phyloP scores from a whole-genome alignment of 2,888 invertebrate genomes.

The Chloroclysta siterata region DNA sequence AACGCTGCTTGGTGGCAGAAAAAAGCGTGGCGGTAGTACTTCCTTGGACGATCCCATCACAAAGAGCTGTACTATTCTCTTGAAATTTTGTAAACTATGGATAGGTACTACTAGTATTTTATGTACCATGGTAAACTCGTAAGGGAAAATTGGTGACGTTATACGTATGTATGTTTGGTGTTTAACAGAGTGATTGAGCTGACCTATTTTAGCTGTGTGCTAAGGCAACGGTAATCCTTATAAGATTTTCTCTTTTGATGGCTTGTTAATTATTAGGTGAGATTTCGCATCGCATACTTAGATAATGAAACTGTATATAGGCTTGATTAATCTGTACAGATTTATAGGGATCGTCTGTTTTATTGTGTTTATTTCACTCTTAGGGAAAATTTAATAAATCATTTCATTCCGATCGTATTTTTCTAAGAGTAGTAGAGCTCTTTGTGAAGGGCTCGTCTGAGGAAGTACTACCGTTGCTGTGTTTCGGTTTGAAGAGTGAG shows the following conservation, averaged over 20 bases:
- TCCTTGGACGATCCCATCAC: too few relatives aligned
- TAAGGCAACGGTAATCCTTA: slow-evolving; percentile 56
- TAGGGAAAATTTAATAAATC: background rate
- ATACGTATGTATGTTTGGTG: background rate
- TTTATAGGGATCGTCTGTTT: slow-evolving; percentile 16
- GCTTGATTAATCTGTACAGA: slow-evolving; percentile 26
- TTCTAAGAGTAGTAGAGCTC: too few relatives aligned
- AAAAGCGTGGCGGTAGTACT: too few relatives aligned
- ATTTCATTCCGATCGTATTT: background rate
- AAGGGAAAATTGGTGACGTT: too few relatives aligned
- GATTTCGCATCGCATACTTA: slow-evolving; percentile 37
- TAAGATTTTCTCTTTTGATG: slow-evolving; percentile 63
- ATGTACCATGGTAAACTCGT: too few relatives aligned
- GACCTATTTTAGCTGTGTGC: slow-evolving; percentile 11
- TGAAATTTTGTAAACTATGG: too few relatives aligned
- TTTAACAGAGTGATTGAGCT: background rate
- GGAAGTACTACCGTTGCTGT: too few relatives aligned
- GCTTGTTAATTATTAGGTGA: slow-evolving; percentile 59
- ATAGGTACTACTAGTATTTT: too few relatives aligned
- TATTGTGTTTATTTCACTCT: background rate
- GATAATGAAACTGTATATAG: slow-evolving; percentile 32
- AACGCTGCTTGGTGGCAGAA: too few relatives aligned
- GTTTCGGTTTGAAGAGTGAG: too few relatives aligned
- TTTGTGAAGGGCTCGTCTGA: too few relatives aligned
- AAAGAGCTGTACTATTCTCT: too few relatives aligned